phyloP scores from a whole-genome alignment of 1,140 invertebrate species.

The Samia ricini region DNA sequence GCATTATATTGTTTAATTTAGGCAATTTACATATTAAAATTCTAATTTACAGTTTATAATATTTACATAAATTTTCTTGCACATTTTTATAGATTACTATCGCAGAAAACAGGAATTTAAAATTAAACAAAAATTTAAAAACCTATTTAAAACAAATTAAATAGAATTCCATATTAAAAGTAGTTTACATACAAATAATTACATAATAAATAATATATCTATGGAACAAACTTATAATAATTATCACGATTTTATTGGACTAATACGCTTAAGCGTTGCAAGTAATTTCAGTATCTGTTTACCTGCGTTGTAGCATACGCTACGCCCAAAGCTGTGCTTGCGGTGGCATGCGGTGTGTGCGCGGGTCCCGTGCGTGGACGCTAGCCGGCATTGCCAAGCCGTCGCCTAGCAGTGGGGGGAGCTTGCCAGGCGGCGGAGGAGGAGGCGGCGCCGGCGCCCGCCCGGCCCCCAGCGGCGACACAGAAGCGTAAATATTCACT shows the following conservation, averaged over 20 bases:
- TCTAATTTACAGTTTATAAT: background rate
- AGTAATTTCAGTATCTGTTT: constrained; percentile 53
- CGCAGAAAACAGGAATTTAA: constrained; percentile 67
- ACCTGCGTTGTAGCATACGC: constrained; percentile 79
- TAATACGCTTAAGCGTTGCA: constrained; percentile 75
- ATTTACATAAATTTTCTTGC: background rate
- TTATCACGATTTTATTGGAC: constrained; percentile 72
- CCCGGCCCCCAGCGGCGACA: constrained; percentile 75
- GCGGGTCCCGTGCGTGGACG: constrained; percentile 88
- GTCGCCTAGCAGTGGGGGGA: constrained; percentile 72
- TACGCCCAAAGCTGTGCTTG: constrained; percentile 88
- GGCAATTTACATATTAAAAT: constrained; percentile 21
- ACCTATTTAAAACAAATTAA: constrained; percentile 53
- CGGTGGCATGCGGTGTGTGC: constrained; percentile 92
- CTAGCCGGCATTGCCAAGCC: constrained; percentile 69
- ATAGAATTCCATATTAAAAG: constrained; percentile 36
- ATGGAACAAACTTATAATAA: constrained; percentile 59
- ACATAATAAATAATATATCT: constrained; percentile 64
- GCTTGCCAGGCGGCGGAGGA: constrained; percentile 80
- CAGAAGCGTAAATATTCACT: constrained; percentile 83
- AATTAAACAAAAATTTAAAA: constrained; percentile 16
- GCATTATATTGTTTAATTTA: constrained; percentile 67
- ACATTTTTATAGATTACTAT: constrained; percentile 53
- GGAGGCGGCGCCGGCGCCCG: constrained; percentile 81
- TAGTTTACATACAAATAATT: constrained; percentile 20